Base-by-base conservation (phyloP, 2,113 vertebrate genomes). In the Eleginops maclovinus region DNA sequence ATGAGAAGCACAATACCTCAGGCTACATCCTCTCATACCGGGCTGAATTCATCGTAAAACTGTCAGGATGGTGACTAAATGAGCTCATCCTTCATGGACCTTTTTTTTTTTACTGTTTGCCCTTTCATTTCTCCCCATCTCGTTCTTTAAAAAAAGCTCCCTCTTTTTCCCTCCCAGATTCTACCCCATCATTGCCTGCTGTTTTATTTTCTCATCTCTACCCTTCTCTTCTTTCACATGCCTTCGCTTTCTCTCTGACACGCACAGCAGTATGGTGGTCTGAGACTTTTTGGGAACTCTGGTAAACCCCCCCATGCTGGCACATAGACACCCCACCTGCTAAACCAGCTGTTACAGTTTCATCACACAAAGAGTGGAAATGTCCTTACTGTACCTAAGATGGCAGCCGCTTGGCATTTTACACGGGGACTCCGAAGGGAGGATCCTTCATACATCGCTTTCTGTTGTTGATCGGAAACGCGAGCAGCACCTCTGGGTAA, bases 11-110 rank as follows among this genome's bases (percentile, higher is more conserved):
- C 46, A 82, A 84, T 21, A 84, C 85, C 79, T 88, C 70, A 16
- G 87, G 87, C 88, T 24, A 51, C 81, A 54, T 83, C 69, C 79
- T 75, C 63, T 36, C 62, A 69, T 72, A 83, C 88, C 83, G 44
- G 66, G 16, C 66, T 24, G 36, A 66, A 82, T 72, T 75, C 6
- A 78, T 76, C 73, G 77, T 87, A 59, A 36, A 31, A 56, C n/a
- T 10, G 72, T 74, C 72, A 75, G 55, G 75, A 73, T 56, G 60
- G 5, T 10, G 31, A 44, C 4, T 65, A 61, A 19, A 73, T 43
- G 31, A 61, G 41, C 51, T 51, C 59, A 15, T 61, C 43, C 53
- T 72, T 66, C 19, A 49, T 17, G 19, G 55, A 53, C 51, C 43
- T 59, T 79, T 26, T 70, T 75, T 66, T 26, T 41, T 31, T 31